Base-by-base conservation (phyloP, 2,113 vertebrate genomes). In the Lathamus discolor region DNA sequence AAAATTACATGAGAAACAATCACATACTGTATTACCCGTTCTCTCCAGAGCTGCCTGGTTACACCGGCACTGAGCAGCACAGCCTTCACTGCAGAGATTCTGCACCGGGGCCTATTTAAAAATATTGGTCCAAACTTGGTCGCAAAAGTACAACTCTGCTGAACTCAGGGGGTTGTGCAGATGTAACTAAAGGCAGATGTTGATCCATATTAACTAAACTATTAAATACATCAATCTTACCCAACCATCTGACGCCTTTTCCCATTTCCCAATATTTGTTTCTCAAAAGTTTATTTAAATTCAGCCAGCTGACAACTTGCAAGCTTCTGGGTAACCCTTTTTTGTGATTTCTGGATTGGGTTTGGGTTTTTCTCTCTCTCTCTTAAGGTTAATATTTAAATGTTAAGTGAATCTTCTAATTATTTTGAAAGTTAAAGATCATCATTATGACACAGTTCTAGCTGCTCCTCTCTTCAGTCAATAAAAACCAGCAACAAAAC, bases 141-240 rank as follows among this genome's bases (percentile, higher is more conserved):
- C 86, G n/a, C 88, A 86, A 86, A 88, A 93, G 90, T 91, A 82
- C 80, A 96, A 79, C 69, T 75, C 51, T 89, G 80, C 44, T 91
- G 69, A 92, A 96, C 86, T 94, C 59, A 79, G 81, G 63, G 41
- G 77, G 52, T 67, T 95, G 77, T 66, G 84, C 93, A 93, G 88
- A 94, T 93, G 77, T 93, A 97, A 96, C 90, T 90, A 83, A 96
- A 97, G 92, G 92, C 95, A 97, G 96, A 96, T 93, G 92, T 86
- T 96, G 93, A 96, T 92, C 86, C 86, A 91, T 87, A 95, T 92
- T 94, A 96, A 95, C 88, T 85, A 62, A 93, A 93, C 93, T 94
- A 95, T 96, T 93, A 96, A 94, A 86, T 85, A 74, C 78, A 95
- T 95, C 77, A 96, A 92, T 95, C 92, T 93, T 92, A 76, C 70